Base-by-base conservation (phyloP, 2,797 vertebrate genomes). In the Emydoidea blandingii region DNA sequence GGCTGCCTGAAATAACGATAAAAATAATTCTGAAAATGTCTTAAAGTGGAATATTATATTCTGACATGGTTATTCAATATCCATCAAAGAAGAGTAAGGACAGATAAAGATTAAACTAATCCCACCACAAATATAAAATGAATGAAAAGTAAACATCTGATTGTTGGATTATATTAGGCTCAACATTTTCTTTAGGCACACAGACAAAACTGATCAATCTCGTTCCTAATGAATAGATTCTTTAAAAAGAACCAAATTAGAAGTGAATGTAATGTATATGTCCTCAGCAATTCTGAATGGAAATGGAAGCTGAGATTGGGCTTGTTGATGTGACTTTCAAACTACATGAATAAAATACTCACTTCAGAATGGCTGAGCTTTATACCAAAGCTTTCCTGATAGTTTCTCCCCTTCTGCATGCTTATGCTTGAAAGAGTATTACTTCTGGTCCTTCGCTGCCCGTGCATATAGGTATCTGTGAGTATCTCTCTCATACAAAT, bases 391-490 rank as follows among this genome's bases (percentile, higher is more conserved):
- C 47, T 6, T 21, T 19, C 10, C 57, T 78, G 62, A 3, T 59
- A 88, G 57, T 57, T 53, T 85, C 16, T 72, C 52, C n/a, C 54
- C 37, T 2, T 54, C 29, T 94, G 1, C 12, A 31, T 76, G 56
- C 2, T 19, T 37, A 37, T 88, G 37, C 37, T 85, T 90, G 15
- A 62, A 12, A 49, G 41, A 86, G 85, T 62, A 4, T 15, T 47
- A 3, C 9, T 15, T 74, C n/a, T 94, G n/a, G 29, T 90, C 59
- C 89, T 95, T 59, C 83, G n/a, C 34, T 94, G 23, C 92, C 52
- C 31, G 85, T 68, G 53, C 31, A 54, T 74, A 62, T 84, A 82
- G 11, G 89, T 52, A 56, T 80, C 34, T 4, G 2, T 31, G 44
- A 86, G 76, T 85, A 89, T 3, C 12, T 90, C 23, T 89, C 62